A percentile compares a stretch with the other conserved stretches of the same genome.
Conservation (phyloP, 2,888 invertebrate species). For the Apoda limacodes region DNA sequence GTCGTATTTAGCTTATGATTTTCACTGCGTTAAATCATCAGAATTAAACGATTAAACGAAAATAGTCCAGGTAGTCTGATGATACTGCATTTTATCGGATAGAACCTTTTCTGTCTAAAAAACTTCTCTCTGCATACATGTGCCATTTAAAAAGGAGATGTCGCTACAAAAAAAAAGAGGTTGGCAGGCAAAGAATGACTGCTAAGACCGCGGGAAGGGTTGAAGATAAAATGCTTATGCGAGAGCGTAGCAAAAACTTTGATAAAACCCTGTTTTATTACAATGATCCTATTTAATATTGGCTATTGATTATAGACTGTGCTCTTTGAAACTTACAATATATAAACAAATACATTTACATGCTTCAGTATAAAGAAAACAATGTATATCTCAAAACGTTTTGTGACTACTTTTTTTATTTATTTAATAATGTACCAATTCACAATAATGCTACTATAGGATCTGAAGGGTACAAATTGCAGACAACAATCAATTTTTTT, state of each 20-base stretch:
- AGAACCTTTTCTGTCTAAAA: slow-evolving; percentile 37
- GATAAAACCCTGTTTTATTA: slow-evolving; percentile 42
- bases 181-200: slow-evolving; percentile 59
- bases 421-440: slow-evolving; percentile 27
- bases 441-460: slow-evolving; percentile 24
- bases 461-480: slow-evolving; percentile 58
- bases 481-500: slow-evolving; percentile 61
- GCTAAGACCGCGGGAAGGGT: slow-evolving; percentile 58
- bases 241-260: slow-evolving; percentile 47
- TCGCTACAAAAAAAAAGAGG: slow-evolving; percentile 45
- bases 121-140: slow-evolving; percentile 64
- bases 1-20: no score
- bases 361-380: no score
- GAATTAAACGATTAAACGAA: neutral
- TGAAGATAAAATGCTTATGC: slow-evolving; percentile 46
- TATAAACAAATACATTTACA: no score
- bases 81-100: slow-evolving; percentile 63
- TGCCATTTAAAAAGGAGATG: slow-evolving; percentile 61
- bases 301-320: slow-evolving; percentile 23
- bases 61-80: slow-evolving; percentile 50
- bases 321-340: no score
- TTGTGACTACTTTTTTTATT: no score
- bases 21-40: no score
- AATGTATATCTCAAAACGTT: no score
- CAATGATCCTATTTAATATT: slow-evolving; percentile 24